Percentiles rank a stretch among this genome's conserved stretches.
Evolutionary conservation across 2,113 vertebrate species (phyloP).

Genomic region (Leptobrachium ailaonicum): DNA sequence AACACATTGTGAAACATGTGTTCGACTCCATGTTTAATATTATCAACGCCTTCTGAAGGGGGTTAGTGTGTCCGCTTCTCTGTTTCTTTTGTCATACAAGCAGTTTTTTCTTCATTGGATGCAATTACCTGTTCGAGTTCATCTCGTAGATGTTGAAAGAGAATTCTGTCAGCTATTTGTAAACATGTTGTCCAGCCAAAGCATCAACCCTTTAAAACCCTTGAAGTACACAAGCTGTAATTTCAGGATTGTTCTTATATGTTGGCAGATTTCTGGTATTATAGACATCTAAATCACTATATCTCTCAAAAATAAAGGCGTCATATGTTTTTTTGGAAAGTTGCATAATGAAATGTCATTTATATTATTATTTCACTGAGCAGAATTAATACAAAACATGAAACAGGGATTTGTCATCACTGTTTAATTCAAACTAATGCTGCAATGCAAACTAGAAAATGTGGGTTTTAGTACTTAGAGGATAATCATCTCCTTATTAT

Average conservation of each 20-base stretch:
- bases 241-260: neutral
- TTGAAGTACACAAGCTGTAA: too few species aligned
- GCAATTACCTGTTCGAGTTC: too few species aligned
- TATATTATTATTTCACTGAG: neutral
- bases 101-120: too few species aligned
- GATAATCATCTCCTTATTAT: neutral
- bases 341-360: neutral
- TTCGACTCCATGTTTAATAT: too few species aligned
- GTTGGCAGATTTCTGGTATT: neutral
- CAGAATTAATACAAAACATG: neutral
- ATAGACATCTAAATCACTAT: neutral
- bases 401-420: neutral
- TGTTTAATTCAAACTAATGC: neutral
- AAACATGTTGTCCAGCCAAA: too few species aligned
- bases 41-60: too few species aligned
- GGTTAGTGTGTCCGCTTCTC: too few species aligned
- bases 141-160: too few species aligned
- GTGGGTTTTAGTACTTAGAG: neutral
- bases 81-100: too few species aligned
- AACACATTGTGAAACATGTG: too few species aligned
- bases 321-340: neutral
- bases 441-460: neutral
- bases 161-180: too few species aligned
- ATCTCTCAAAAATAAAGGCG: neutral
- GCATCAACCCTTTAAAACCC: too few species aligned